These are phyloP conservation scores for Agrochola litura DNA, from an alignment of 2,888 invertebrate species.

Conservation along the genomic window DNA sequence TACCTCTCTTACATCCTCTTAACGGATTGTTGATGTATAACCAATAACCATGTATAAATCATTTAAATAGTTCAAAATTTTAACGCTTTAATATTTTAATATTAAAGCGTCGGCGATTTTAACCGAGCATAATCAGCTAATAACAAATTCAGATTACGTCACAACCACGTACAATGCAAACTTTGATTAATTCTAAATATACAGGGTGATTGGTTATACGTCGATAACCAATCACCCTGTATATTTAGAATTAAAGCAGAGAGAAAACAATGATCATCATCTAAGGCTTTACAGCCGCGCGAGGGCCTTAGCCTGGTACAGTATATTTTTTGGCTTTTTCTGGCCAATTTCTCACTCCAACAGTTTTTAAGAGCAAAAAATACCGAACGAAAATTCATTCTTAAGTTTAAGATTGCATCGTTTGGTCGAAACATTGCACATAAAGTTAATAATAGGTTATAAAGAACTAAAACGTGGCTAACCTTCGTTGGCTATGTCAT, in stretches of 20 bases:
- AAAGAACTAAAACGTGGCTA: background rate
- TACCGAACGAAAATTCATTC: background rate
- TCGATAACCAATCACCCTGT: no score
- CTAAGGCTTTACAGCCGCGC: background rate
- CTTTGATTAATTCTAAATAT: no score
- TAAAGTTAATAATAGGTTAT: background rate
- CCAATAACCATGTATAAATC: background rate
- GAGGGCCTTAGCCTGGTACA: background rate
- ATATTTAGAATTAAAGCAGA: background rate
- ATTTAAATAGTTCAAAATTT: background rate
- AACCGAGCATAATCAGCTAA: conserved; percentile 17
- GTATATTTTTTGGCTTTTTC: background rate
- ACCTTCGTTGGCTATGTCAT: background rate
- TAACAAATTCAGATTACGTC: conserved; percentile 30
- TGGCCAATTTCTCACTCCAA: background rate
- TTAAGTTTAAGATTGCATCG: background rate
- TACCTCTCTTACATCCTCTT: no score
- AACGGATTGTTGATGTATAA: no score
- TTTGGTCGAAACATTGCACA: background rate
- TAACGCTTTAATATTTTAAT: conserved; percentile 2
- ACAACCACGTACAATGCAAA: conserved; percentile 7
- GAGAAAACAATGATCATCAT: background rate
- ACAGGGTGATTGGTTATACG: no score
- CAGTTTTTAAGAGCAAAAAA: background rate
- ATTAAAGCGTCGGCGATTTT: no score